phyloP scores from a whole-genome alignment of 1,140 invertebrate species.

The Calephelis nemesis region DNA sequence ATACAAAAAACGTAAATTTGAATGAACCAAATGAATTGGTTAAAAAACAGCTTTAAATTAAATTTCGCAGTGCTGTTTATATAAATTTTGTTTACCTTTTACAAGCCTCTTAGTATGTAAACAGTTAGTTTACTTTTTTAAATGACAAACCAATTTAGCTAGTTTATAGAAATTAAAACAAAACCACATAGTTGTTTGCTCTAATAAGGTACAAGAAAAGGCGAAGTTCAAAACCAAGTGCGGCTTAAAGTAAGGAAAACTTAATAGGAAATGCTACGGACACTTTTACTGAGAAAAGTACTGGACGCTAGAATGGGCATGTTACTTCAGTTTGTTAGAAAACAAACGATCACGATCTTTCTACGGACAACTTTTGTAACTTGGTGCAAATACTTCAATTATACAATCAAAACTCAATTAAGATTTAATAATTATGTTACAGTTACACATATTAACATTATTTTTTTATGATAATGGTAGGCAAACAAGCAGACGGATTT shows the following conservation, averaged over 20 bases:
- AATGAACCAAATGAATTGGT: too few species aligned
- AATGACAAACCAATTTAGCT: background rate
- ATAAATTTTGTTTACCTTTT: too few species aligned
- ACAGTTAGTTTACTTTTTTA: background rate
- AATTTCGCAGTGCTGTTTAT: too few species aligned
- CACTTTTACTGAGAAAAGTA: slow-evolving; percentile 11
- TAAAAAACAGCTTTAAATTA: too few species aligned
- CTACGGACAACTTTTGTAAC: background rate
- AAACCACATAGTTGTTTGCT: background rate
- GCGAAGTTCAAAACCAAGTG: slow-evolving; percentile 1
- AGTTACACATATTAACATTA: too few species aligned
- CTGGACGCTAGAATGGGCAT: background rate
- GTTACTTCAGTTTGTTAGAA: slow-evolving; percentile 11
- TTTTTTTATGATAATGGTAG: too few species aligned
- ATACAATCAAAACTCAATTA: too few species aligned
- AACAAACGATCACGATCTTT: slow-evolving; percentile 14
- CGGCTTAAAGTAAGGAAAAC: slow-evolving; percentile 12
- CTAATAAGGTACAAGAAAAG: slow-evolving; percentile 5
- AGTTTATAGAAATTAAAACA: background rate
- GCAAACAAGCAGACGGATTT: too few species aligned
- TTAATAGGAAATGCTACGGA: slow-evolving; percentile 15
- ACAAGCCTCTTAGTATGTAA: too few species aligned
- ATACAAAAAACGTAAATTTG: too few species aligned
- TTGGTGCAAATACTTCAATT: too few species aligned
- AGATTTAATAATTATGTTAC: too few species aligned